These are phyloP conservation scores for Platycnemis pennipes DNA, from an alignment of 2,888 invertebrate species.

Conservation along the genomic window DNA sequence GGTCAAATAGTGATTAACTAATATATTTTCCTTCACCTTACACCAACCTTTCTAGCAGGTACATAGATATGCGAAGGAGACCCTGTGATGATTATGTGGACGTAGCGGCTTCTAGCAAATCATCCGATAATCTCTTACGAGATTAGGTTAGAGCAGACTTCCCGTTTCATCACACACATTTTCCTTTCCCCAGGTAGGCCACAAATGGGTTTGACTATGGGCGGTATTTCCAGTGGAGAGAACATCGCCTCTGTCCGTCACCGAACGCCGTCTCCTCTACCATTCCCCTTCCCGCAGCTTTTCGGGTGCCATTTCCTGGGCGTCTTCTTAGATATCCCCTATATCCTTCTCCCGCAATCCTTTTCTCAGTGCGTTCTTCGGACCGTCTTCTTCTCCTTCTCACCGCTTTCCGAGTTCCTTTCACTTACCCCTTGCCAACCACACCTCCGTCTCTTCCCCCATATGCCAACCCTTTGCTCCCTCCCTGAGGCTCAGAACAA, in stretches of 20 bases:
- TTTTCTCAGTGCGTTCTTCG: not conserved
- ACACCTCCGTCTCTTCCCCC: not conserved
- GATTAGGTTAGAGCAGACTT: not conserved
- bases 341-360: not conserved
- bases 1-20: too few species aligned
- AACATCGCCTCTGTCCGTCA: not conserved
- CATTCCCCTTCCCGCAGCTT: not conserved
- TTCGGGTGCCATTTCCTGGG: not conserved
- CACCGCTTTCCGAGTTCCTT: not conserved
- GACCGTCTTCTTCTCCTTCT: not conserved
- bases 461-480: not conserved
- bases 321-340: not conserved
- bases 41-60: too few species aligned
- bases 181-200: not conserved
- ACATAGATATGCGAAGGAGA: too few species aligned
- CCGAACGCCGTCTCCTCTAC: too few species aligned
- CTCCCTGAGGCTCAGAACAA: not conserved
- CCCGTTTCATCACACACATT: not conserved
- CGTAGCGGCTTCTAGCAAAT: too few species aligned
- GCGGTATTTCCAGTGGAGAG: not conserved
- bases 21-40: too few species aligned
- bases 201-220: not conserved
- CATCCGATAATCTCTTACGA: not conserved
- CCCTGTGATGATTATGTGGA: too few species aligned
- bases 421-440: slow-evolving; percentile 21